Evolutionary conservation across 2,888 invertebrate genomes (phyloP).

Genomic region (Caenorhabditis panamensis): DNA sequence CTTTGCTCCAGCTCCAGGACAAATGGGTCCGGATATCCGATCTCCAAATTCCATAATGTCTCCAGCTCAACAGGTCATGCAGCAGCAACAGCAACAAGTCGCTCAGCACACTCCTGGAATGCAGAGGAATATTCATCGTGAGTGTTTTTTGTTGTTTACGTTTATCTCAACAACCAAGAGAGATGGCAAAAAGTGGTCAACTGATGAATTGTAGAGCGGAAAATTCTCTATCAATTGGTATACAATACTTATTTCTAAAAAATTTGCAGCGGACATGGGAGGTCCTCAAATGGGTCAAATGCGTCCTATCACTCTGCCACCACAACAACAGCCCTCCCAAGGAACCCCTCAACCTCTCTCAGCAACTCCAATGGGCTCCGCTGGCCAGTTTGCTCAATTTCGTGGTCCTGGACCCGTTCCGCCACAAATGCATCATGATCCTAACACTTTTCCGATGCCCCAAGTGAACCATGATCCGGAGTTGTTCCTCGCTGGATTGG

Average conservation of each 20-base stretch:
- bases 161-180: no score
- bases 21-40: conserved; percentile 53
- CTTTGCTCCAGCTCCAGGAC: conserved; percentile 37
- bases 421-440: conserved; percentile 40
- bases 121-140: conserved; percentile 26
- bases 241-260: no score
- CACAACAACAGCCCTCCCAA: conserved; percentile 32
- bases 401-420: neutral
- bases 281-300: conserved; percentile 16
- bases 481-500: conserved; percentile 64
- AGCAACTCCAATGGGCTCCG: conserved; percentile 14
- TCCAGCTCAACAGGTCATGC: conserved; percentile 42
- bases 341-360: conserved; percentile 36
- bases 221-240: no score
- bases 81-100: conserved; percentile 39
- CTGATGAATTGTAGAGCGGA: no score
- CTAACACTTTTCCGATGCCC: conserved; percentile 25
- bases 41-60: conserved; percentile 60
- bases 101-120: conserved; percentile 39
- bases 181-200: no score
- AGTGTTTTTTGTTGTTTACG: neutral
- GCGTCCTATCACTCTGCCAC: conserved; percentile 34
- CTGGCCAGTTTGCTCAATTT: conserved; percentile 11
- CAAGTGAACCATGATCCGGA: conserved; percentile 48
- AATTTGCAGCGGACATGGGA: conserved; percentile 29